Evolutionary conservation across 2,797 vertebrate genomes (phyloP), one percentile per base, ranked within the genome.

Genomic region (Danio choprae): DNA sequence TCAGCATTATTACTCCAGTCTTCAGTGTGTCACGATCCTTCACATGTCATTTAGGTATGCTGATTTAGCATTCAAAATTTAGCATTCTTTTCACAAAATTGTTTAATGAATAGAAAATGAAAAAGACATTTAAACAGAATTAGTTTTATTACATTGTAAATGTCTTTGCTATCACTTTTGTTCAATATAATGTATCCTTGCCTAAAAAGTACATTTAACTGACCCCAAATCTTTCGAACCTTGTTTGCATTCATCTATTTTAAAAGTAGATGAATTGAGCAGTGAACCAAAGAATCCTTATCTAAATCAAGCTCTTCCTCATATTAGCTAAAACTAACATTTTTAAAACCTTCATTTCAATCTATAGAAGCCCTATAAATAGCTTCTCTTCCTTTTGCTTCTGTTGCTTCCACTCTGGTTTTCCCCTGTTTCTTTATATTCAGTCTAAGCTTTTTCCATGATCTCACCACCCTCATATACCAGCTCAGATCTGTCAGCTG

Each of bases 381-480:
- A 43, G 12, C 4, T 0, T 43, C n/a, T n/a, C 41, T 51, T 48
- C 6, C 29, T 10, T 75, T 40, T 62, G 65, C 48, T 36, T 58
- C 9, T 7, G 36, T 55, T 20, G 53, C 5, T 55, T 56, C 38
- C n/a, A 70, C 15, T 67, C 41, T 58, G 55, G 69, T 51, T 71
- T 44, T 55, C 20, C 51, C 2, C 36, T 77, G 36, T 29, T 44
- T 38, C 53, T 53, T 16, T 51, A 29, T 58, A 77, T 59, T 9
- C 12, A 59, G 43, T 44, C 4, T 12, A 51, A 40, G 20, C 55
- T 48, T 63, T 71, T 15, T 29, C 67, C 67, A 71, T 53, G 51
- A 70, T 79, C 12, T 78, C 65, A 71, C 43, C 58, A 38, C 63
- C 20, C 44, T 58, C 58, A 50, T 62, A 43, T 13, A 68, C 59